Evolutionary conservation across 2,113 vertebrate species (phyloP).

Genomic region (Microcebus tavaratra): DNA sequence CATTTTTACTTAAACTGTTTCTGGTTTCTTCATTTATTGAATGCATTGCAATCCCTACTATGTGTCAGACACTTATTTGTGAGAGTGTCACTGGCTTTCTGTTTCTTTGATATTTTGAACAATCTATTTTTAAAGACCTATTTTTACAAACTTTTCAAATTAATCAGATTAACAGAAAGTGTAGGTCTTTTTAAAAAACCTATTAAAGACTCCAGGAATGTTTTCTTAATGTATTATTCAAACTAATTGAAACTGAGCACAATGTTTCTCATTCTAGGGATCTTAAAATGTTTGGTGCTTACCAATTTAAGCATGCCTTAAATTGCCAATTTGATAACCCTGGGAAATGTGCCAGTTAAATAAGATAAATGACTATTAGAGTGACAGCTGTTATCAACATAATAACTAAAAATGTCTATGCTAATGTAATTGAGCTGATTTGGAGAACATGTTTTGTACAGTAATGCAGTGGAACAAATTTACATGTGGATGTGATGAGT

Average conservation of each 20-base stretch:
- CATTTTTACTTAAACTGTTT: not conserved
- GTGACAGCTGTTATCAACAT: not conserved
- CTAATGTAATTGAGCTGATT: not conserved
- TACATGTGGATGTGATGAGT: not conserved
- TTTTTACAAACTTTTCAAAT: constrained; percentile 17
- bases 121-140: not conserved
- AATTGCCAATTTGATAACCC: constrained; percentile 38
- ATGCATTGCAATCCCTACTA: not conserved
- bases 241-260: not conserved
- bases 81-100: not conserved
- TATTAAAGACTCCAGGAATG: not conserved
- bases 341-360: constrained; percentile 29
- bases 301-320: constrained; percentile 25
- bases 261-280: constrained; percentile 22
- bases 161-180: constrained; percentile 12
- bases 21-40: not conserved
- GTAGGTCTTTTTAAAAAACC: not conserved
- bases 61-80: not conserved
- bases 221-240: constrained; percentile 33
- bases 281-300: constrained; percentile 17
- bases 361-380: constrained; percentile 31
- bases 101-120: not conserved
- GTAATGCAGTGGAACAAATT: not conserved
- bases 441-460: not conserved
- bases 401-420: not conserved